These are phyloP conservation scores for Bombylius discolor DNA, from an alignment of 2,888 invertebrate species.

Conservation along the genomic window DNA sequence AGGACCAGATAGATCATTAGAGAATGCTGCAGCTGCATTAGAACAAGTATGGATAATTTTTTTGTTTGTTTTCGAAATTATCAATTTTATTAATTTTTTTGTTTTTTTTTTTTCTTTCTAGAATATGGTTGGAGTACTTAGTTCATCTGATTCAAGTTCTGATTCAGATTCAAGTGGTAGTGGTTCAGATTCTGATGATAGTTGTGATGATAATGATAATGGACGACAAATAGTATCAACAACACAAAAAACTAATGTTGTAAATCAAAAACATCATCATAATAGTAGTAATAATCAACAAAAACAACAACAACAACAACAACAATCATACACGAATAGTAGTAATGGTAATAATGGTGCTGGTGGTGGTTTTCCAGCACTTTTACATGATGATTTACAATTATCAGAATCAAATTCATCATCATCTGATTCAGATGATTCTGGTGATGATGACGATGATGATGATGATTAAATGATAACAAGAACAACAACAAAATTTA, in stretches of 20 bases:
- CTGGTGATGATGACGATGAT: background rate
- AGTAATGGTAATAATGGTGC: constrained; percentile 25
- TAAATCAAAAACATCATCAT: background rate
- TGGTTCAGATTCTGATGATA: constrained; percentile 32
- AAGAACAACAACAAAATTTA: no score
- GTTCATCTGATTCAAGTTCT: constrained; percentile 33
- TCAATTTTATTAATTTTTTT: background rate
- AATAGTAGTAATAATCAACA: constrained; percentile 9
- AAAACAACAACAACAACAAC: constrained; percentile 12
- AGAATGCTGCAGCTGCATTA: constrained; percentile 17
- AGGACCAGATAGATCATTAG: background rate
- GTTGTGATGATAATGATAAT: constrained; percentile 5
- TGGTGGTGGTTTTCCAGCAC: constrained; percentile 40
- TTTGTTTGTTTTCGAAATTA: background rate
- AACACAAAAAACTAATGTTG: constrained; percentile 10
- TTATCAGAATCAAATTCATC: constrained; percentile 77
- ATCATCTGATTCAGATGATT: constrained; percentile 43
- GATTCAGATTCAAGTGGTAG: constrained; percentile 35
- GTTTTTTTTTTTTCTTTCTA: background rate
- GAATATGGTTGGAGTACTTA: constrained; percentile 25
- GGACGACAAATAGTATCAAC: constrained; percentile 8
- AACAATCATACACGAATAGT: constrained; percentile 21
- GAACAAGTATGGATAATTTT: constrained; percentile 23
- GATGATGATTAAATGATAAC: background rate
- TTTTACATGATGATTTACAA: constrained; percentile 72